Percentiles rank a stretch among this genome's conserved stretches.
Conservation (phyloP, 2,888 invertebrate genomes). For the Lasius fuliginosus region DNA sequence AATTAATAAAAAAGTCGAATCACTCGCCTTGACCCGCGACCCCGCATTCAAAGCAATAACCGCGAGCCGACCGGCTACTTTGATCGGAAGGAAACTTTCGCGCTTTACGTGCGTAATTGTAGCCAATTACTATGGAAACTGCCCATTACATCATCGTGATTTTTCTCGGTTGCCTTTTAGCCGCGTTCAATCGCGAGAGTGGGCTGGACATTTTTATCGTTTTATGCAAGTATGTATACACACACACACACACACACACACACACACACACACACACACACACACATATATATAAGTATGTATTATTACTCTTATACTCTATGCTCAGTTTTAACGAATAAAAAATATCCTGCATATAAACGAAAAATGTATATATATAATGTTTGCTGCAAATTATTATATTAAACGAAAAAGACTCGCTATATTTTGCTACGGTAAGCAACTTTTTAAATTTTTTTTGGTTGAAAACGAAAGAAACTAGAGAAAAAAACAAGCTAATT, state of each 20-base stretch:
- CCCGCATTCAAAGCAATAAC: slow-evolving; percentile 46
- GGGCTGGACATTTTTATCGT: not conserved
- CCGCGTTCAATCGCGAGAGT: slow-evolving; percentile 41
- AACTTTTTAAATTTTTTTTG: not conserved
- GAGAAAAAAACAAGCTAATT: not conserved
- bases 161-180: slow-evolving; percentile 30
- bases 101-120: slow-evolving; percentile 59
- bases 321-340: not conserved
- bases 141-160: slow-evolving; percentile 49
- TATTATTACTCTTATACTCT: not conserved
- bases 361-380: not conserved
- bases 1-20: slow-evolving; percentile 53
- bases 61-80: slow-evolving; percentile 44
- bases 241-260: no score
- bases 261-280: no score
- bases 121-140: slow-evolving; percentile 53
- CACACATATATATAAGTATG: no score
- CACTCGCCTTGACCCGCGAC: slow-evolving; percentile 47
- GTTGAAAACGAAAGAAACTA: not conserved
- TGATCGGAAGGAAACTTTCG: slow-evolving; percentile 60
- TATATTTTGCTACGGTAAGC: not conserved
- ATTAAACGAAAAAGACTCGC: not conserved
- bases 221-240: not conserved
- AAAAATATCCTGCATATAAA: not conserved
- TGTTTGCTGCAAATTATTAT: not conserved